A percentile compares a stretch with the other conserved stretches of the same genome.
Conservation (phyloP, 2,888 invertebrate species). For the Himalopsyche tibetana region DNA sequence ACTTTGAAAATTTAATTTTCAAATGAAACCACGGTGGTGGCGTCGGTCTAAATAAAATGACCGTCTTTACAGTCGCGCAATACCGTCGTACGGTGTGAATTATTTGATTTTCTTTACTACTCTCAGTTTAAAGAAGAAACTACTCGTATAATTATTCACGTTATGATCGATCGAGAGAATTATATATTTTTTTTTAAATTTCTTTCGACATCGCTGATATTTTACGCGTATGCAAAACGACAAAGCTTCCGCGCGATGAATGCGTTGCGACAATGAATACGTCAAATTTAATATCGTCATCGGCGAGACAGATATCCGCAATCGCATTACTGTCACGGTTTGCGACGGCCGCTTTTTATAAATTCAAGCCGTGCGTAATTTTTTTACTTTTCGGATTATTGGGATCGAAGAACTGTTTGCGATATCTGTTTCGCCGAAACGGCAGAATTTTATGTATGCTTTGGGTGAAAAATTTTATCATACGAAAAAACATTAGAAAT, state of each 20-base stretch:
- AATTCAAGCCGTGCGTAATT: no score
- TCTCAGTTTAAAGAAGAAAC: not conserved
- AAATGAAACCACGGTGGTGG: not conserved
- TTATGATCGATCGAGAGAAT: not conserved
- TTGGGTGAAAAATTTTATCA: conserved; percentile 46
- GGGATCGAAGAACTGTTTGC: no score
- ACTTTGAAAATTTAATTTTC: conserved; percentile 11
- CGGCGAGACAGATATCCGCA: not conserved
- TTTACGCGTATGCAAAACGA: not conserved
- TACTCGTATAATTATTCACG: not conserved
- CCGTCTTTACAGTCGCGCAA: not conserved
- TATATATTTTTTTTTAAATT: not conserved
- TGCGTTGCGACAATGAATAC: not conserved
- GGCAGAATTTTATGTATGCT: conserved; percentile 44
- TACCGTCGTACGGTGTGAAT: not conserved
- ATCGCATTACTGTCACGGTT: not conserved
- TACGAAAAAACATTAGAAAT: conserved; percentile 34
- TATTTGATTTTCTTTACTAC: not conserved
- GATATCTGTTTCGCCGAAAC: not conserved
- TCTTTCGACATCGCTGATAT: conserved; percentile 4
- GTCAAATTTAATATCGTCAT: conserved; percentile 32
- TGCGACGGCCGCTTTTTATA: not conserved
- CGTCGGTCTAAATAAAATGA: not conserved
- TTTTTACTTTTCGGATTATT: no score
- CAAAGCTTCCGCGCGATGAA: conserved; percentile 20